Evolutionary conservation across 2,888 invertebrate genomes (phyloP), one percentile per base, ranked within the genome.

Genomic region (Epirrhoe tristata): DNA sequence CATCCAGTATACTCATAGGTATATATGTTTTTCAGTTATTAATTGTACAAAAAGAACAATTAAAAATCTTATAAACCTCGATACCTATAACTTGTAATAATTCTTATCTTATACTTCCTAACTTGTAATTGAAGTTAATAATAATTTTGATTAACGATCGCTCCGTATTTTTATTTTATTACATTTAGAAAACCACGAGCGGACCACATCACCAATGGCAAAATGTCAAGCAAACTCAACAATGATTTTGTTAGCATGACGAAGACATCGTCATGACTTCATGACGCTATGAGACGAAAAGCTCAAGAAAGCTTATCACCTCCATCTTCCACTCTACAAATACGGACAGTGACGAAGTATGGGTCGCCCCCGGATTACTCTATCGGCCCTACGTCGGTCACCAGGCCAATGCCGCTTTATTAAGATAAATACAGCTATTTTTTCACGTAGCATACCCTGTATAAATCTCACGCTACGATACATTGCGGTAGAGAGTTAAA

Each of bases 341-440:
- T 10, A 36, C 75, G 78, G 91, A 91, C 91, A 92, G 83, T 89
- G 90, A 90, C 86, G 87, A 86, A 92, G 89, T 89, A 81, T 79
- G 86, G 88, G 85, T 83, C 81, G 70, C 73, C 69, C n/a, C 68
- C 72, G 81, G 81, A 85, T 86, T 85, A 83, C 82, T 84, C 83
- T 82, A 84, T 85, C 85, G 80, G 71, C 75, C 77, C 76, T 74
- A 74, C 77, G 79, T 79, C 81, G 83, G 84, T 82, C 80, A 80
- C 78, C 70, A 77, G 74, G 74, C 79, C 78, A 78, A 75, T 80
- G 81, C 80, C 77, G 75, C 81, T 85, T 84, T 86, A 85, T 87
- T 87, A 82, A 83, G 84, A 86, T 82, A 82, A 85, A 87, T 83
- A 82, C 71, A 77, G 75, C 76, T 72, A 76, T 77, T 78, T 80